phyloP scores from a whole-genome alignment of 2,888 invertebrate genomes.

The Synanthedon formicaeformis region DNA sequence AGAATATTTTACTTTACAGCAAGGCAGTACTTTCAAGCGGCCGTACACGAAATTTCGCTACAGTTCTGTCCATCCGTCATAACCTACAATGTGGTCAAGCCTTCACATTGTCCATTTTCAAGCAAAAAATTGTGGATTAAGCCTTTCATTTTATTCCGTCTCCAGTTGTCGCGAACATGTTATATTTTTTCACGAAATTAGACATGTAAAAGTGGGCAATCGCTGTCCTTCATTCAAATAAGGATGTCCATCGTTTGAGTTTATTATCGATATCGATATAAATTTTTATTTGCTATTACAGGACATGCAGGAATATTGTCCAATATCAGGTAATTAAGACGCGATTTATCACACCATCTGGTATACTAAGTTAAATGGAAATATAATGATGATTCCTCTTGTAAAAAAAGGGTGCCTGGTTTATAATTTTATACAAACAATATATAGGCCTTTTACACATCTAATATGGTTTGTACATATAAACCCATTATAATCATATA shows the following conservation, averaged over 20 bases:
- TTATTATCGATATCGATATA: not conserved
- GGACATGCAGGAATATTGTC: not conserved
- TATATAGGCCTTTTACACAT: no score
- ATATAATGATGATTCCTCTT: no score
- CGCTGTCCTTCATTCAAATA: not conserved
- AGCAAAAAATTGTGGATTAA: conserved; percentile 47
- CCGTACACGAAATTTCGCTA: conserved; percentile 8
- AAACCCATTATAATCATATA: no score
- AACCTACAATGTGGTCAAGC: conserved; percentile 54
- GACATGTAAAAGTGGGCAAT: conserved; percentile 56
- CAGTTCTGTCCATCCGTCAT: conserved; percentile 30
- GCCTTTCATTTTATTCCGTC: conserved; percentile 38
- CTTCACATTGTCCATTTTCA: conserved; percentile 27
- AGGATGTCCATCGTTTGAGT: no score
- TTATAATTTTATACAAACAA: no score
- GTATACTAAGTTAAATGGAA: not conserved
- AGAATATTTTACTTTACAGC: no score
- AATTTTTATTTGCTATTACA: not conserved
- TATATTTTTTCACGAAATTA: conserved; percentile 40
- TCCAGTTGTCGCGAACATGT: conserved; percentile 35
- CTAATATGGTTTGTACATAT: no score
- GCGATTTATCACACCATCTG: not conserved
- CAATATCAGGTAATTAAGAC: not conserved
- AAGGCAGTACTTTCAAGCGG: conserved; percentile 16
- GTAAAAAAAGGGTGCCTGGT: no score